Conservation (phyloP, 1,140 invertebrate species). For the Anoplophora glabripennis region DNA sequence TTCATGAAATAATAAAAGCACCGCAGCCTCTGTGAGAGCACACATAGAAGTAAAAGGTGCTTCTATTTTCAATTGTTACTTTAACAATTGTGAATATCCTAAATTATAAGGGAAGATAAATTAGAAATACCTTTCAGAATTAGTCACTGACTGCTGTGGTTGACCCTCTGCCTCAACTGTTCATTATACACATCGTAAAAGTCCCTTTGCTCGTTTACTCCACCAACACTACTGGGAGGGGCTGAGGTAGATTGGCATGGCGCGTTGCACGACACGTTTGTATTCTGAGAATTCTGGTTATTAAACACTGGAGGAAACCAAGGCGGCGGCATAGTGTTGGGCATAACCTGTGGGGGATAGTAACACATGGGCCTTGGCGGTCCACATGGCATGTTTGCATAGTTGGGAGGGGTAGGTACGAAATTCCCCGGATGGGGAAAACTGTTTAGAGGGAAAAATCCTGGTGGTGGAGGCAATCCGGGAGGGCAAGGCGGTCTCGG, state of each 20-base stretch:
- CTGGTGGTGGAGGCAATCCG: conserved; percentile 1
- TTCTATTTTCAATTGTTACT: too few relatives aligned
- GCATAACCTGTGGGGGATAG: not conserved
- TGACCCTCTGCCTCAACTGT: not conserved
- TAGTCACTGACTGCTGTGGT: too few relatives aligned
- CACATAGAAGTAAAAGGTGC: too few relatives aligned
- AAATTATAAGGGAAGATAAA: too few relatives aligned
- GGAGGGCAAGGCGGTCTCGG: not conserved
- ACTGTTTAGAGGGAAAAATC: not conserved
- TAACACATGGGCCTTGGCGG: not conserved
- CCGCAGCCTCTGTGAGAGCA: too few relatives aligned
- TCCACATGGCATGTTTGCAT: not conserved
- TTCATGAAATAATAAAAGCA: too few relatives aligned
- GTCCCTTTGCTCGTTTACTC: not conserved
- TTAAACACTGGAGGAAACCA: too few relatives aligned
- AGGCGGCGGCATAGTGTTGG: too few relatives aligned
- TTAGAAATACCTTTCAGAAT: too few relatives aligned
- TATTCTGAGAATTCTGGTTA: not conserved
- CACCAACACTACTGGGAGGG: not conserved
- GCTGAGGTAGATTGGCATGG: not conserved
- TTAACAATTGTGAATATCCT: too few relatives aligned
- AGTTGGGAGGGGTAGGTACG: not conserved
- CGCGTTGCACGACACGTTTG: not conserved
- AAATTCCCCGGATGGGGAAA: not conserved
- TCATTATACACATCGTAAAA: conserved; percentile 9